These are phyloP conservation scores for Notolabrus celidotus DNA, from an alignment of 2,797 vertebrate species.

Conservation along the genomic window DNA sequence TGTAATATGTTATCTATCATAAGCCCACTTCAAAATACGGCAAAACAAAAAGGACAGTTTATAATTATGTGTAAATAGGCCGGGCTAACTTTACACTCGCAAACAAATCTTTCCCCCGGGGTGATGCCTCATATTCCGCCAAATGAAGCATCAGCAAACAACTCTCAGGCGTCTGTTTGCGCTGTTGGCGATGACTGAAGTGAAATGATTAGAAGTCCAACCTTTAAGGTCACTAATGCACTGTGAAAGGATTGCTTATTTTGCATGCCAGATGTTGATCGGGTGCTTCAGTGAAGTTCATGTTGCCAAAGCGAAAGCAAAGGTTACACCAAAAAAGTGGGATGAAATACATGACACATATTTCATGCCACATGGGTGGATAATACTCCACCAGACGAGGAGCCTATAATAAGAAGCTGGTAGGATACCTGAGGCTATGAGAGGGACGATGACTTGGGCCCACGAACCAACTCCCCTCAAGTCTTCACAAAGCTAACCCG, in stretches of 20 bases:
- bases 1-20: constrained; percentile 35
- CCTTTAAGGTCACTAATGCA: constrained; percentile 24
- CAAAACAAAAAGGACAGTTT: constrained; percentile 28
- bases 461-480: constrained; percentile 43
- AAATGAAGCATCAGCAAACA: not conserved
- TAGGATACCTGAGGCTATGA: not conserved
- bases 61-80: not conserved
- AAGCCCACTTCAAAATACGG: constrained; percentile 22
- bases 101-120: not conserved
- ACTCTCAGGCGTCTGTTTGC: not conserved
- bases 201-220: not conserved
- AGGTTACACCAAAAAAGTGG: constrained; percentile 16
- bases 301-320: constrained; percentile 40
- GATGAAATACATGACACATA: not conserved
- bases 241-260: not conserved
- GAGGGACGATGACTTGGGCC: constrained; percentile 28
- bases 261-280: constrained; percentile 47
- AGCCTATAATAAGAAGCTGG: not conserved
- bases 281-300: constrained; percentile 26
- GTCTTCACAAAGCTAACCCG: constrained; percentile 36
- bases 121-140: not conserved
- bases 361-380: not conserved
- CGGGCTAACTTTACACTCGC: not conserved
- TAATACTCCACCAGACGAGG: not conserved
- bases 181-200: not conserved